Conservation (phyloP, 2,888 invertebrate genomes). For the Sinelater perroti region DNA sequence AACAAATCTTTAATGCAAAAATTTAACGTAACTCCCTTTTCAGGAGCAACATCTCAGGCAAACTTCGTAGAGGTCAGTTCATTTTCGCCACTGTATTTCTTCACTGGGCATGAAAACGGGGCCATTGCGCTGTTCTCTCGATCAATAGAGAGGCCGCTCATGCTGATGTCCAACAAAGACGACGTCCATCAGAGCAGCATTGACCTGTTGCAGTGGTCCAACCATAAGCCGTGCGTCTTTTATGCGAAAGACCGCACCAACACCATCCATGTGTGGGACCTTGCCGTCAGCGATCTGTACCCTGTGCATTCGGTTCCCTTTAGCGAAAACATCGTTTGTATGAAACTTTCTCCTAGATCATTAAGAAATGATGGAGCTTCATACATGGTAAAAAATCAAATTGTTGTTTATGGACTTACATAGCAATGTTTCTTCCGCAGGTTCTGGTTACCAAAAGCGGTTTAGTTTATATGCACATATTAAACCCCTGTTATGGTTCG, state of each 20-base stretch:
- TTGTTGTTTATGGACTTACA: neutral
- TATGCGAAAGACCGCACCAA: constrained; percentile 61
- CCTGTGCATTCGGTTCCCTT: constrained; percentile 61
- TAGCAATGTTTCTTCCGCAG: constrained; percentile 53
- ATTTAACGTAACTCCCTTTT: constrained; percentile 37
- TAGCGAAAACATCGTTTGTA: constrained; percentile 57
- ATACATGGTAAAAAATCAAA: constrained; percentile 59
- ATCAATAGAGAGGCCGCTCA: constrained; percentile 59
- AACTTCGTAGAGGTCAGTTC: constrained; percentile 63
- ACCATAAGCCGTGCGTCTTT: constrained; percentile 63
- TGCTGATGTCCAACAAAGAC: constrained; percentile 53
- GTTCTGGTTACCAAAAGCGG: constrained; percentile 61
- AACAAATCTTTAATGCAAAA: neutral
- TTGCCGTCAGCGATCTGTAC: constrained; percentile 62
- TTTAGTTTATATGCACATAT: constrained; percentile 60
- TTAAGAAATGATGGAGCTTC: constrained; percentile 49
- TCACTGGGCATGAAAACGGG: constrained; percentile 64
- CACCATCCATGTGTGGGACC: constrained; percentile 65
- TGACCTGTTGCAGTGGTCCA: constrained; percentile 64
- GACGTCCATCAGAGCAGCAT: constrained; percentile 52
- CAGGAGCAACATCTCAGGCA: constrained; percentile 52
- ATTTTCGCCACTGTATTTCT: constrained; percentile 61
- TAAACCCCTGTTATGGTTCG: constrained; percentile 60
- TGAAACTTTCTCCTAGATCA: constrained; percentile 60
- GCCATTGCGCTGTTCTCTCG: constrained; percentile 62